Percentiles rank a stretch among this genome's conserved stretches.
These are phyloP conservation scores for Meiosimyza decipiens DNA, from an alignment of 2,888 invertebrate species.

Conservation along the genomic window DNA sequence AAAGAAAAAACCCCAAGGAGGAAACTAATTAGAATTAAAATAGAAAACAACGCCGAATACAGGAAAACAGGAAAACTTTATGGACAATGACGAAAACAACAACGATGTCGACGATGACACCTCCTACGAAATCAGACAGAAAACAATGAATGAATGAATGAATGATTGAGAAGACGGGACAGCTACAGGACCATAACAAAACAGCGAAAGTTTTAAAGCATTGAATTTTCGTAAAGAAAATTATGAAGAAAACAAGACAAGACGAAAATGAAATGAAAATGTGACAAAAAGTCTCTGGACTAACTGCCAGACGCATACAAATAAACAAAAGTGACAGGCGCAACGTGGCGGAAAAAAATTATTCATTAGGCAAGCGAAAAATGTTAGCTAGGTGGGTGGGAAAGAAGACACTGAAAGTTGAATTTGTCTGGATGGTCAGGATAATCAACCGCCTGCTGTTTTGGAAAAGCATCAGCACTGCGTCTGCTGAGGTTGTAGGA, in stretches of 20 bases:
- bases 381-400: too few species aligned
- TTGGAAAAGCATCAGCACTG: too few species aligned
- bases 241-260: background rate
- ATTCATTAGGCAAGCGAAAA: background rate
- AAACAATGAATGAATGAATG: too few species aligned
- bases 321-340: slow-evolving; percentile 2
- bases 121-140: too few species aligned
- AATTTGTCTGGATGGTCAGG: background rate
- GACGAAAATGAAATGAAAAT: background rate
- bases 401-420: too few species aligned
- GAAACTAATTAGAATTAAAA: slow-evolving; percentile 14
- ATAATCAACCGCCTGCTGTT: background rate
- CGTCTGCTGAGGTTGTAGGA: too few species aligned
- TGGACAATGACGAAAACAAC: too few species aligned
- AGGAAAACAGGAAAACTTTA: too few species aligned
- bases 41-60: background rate
- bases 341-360: slow-evolving; percentile 25
- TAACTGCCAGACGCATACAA: background rate
- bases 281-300: slow-evolving; percentile 4
- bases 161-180: too few species aligned
- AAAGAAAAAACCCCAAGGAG: background rate
- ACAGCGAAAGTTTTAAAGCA: slow-evolving; percentile 5
- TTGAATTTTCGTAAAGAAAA: background rate
- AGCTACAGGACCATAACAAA: background rate
- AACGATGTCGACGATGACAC: too few species aligned